Percentiles rank a stretch among this genome's conserved stretches.
Evolutionary conservation across 2,888 invertebrate genomes (phyloP).

Genomic region (Oasisia sp.): DNA sequence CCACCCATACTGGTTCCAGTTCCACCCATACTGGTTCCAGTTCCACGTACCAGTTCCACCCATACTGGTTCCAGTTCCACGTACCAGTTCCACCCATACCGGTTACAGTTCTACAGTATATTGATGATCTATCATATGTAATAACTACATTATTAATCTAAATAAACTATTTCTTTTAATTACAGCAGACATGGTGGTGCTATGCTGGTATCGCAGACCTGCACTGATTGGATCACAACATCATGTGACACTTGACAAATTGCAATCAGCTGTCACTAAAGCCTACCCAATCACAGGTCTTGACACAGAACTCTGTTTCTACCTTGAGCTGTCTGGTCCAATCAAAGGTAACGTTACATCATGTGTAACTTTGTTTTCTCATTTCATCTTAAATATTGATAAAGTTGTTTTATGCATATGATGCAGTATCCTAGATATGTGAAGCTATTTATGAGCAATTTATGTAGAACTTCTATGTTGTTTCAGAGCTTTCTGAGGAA

Average conservation of each 20-base stretch:
- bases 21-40: not conserved
- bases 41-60: not conserved
- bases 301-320: slow-evolving; percentile 30
- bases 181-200: not conserved
- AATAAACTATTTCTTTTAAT: not conserved
- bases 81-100: not conserved
- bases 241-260: not conserved
- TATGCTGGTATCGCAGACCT: not conserved
- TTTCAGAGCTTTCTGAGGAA: slow-evolving; percentile 21
- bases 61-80: not conserved
- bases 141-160: no score
- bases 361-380: not conserved
- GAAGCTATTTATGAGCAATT: not conserved
- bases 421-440: no score
- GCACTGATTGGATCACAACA: not conserved
- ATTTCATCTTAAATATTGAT: not conserved
- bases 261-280: not conserved
- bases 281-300: not conserved
- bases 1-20: no score
- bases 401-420: no score
- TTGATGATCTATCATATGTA: not conserved
- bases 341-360: slow-evolving; percentile 17
- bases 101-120: not conserved
- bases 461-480: not conserved
- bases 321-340: slow-evolving; percentile 9